Evolutionary conservation across 2,113 vertebrate species (phyloP).

Genomic region (Columba livia): DNA sequence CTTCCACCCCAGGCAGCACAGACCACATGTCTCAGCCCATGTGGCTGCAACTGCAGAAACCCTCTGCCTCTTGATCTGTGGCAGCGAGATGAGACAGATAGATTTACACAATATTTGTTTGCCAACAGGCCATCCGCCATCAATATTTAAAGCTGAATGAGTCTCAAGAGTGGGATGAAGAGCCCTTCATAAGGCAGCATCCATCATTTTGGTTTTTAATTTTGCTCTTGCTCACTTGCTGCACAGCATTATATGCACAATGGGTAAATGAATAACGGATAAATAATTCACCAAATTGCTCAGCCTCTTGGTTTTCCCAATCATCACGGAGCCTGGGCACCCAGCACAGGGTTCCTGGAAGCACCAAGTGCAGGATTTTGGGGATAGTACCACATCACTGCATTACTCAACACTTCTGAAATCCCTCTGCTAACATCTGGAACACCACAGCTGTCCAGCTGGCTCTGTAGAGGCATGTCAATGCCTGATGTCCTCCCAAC

Average conservation of each 20-base stretch:
- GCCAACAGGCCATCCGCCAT: constrained; percentile 16
- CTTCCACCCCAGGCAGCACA: neutral
- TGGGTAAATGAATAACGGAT: constrained; percentile 15
- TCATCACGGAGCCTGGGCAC: neutral
- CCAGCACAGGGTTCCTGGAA: neutral
- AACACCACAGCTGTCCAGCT: neutral
- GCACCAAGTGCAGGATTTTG: neutral
- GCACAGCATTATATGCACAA: neutral
- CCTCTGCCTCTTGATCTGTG: neutral
- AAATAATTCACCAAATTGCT: constrained; percentile 38
- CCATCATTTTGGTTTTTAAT: constrained; percentile 49
- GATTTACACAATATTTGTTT: constrained; percentile 5
- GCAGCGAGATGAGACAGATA: neutral
- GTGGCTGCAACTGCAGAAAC: neutral
- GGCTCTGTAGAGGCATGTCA: neutral
- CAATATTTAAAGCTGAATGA: constrained; percentile 54
- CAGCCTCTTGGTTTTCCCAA: neutral
- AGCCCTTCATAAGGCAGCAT: constrained; percentile 41
- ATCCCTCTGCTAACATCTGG: neutral
- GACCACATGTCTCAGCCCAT: neutral
- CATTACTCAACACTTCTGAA: neutral
- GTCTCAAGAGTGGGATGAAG: constrained; percentile 55
- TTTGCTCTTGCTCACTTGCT: constrained; percentile 11
- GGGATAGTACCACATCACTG: accelerated
- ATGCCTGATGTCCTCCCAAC: neutral